phyloP scores from a whole-genome alignment of 1,140 invertebrate species.

The Lasioglossum baleicum region DNA sequence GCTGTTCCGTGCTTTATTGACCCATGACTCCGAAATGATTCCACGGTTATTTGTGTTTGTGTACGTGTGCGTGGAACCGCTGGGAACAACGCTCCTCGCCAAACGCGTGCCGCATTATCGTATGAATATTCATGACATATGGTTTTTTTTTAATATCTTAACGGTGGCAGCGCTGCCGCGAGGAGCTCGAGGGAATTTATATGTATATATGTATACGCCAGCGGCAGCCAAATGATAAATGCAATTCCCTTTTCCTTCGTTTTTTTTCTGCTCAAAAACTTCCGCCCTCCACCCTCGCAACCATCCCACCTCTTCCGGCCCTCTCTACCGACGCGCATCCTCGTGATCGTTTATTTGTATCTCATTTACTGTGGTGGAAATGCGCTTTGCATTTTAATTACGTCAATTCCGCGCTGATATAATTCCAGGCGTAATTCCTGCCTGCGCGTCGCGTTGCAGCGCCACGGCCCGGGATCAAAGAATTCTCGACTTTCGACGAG shows the following conservation, averaged over 20 bases:
- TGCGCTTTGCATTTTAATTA: conserved; percentile 35
- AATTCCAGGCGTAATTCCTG: conserved; percentile 2
- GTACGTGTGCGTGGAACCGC: neutral
- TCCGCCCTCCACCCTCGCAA: too few relatives aligned
- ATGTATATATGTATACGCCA: conserved; percentile 20
- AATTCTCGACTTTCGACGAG: neutral
- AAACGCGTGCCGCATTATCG: conserved; percentile 31
- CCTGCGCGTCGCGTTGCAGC: neutral
- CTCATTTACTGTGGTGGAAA: conserved; percentile 17
- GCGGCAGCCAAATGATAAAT: conserved; percentile 15
- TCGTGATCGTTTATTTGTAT: conserved; percentile 27
- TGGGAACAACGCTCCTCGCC: conserved; percentile 14
- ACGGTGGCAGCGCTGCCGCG: neutral
- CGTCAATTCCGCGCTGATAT: conserved; percentile 17
- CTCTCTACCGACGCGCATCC: neutral
- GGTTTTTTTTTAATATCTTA: neutral
- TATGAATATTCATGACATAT: conserved; percentile 22
- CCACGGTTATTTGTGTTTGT: neutral
- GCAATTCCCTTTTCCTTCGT: conserved; percentile 6
- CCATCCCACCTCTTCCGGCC: neutral
- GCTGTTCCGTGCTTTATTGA: neutral
- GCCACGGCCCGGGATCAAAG: neutral
- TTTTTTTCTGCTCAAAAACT: too few relatives aligned
- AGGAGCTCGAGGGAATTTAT: conserved; percentile 13
- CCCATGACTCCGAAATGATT: neutral